phyloP scores from a whole-genome alignment of 2,113 vertebrate genomes.

The Ochotona princeps region DNA sequence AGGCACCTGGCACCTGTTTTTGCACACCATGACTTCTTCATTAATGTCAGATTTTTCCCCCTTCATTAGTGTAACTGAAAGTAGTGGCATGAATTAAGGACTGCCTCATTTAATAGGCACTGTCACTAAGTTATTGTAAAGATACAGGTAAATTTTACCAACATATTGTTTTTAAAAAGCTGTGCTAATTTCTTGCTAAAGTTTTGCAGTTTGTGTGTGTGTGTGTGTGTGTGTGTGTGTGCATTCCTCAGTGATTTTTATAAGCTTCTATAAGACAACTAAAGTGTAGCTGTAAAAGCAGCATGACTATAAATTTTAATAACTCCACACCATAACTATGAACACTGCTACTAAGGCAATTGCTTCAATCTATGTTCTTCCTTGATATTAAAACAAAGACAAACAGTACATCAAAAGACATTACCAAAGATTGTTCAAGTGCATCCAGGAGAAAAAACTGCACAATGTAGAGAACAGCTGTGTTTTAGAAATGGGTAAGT shows the following conservation, averaged over 20 bases:
- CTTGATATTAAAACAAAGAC: constrained; percentile 69
- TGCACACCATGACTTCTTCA: neutral
- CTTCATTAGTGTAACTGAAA: neutral
- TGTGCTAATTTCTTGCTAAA: neutral
- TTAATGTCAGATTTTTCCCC: neutral
- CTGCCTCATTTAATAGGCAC: neutral
- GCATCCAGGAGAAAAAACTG: constrained; percentile 36
- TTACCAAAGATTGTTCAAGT: constrained; percentile 63
- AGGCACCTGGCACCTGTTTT: fast-evolving
- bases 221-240: neutral
- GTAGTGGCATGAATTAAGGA: neutral
- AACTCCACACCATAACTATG: neutral
- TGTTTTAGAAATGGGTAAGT: constrained; percentile 57
- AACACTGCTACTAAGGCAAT: constrained; percentile 42
- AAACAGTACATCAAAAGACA: constrained; percentile 65
- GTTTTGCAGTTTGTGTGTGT: neutral
- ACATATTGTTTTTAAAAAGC: neutral
- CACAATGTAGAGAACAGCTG: constrained; percentile 51
- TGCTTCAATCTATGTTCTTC: constrained; percentile 52
- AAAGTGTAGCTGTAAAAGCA: constrained; percentile 40
- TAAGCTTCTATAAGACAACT: constrained; percentile 21
- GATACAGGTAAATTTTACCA: constrained; percentile 32
- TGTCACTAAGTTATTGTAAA: neutral
- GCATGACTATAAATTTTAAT: constrained; percentile 52
- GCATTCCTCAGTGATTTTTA: neutral